phyloP scores from a whole-genome alignment of 2,888 invertebrate genomes.

The Rosalia funebris region DNA sequence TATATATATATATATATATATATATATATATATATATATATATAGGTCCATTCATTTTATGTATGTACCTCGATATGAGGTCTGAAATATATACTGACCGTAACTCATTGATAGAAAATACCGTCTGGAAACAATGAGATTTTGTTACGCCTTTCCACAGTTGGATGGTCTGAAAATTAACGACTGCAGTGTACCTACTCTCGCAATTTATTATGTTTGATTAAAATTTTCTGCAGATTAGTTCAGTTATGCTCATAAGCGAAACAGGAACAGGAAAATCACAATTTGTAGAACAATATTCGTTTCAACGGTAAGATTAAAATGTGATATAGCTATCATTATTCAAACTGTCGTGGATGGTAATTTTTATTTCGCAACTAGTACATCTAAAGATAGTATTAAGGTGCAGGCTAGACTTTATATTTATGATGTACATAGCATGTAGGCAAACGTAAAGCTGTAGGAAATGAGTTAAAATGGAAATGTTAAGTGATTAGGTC shows the following conservation, averaged over 20 bases:
- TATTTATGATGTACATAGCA: too few species aligned
- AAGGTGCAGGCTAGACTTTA: too few species aligned
- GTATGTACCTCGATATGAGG: too few species aligned
- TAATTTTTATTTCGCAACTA: too few species aligned
- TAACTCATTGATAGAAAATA: conserved; percentile 37
- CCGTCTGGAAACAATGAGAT: conserved; percentile 38
- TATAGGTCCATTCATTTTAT: too few species aligned
- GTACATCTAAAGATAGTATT: too few species aligned
- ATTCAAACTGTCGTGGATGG: conserved; percentile 7
- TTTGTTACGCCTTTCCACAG: conserved; percentile 37
- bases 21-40: too few species aligned
- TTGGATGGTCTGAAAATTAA: conserved; percentile 40
- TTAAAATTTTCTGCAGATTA: conserved; percentile 31
- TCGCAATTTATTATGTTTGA: conserved; percentile 40
- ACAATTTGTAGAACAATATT: conserved; percentile 19
- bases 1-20: too few species aligned
- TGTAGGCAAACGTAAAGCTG: too few species aligned
- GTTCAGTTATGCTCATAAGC: conserved; percentile 21
- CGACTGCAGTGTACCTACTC: conserved; percentile 37
- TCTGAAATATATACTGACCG: too few species aligned
- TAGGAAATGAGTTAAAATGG: too few species aligned
- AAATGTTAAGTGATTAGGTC: too few species aligned
- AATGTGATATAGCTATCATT: conserved; percentile 8
- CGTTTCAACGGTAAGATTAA: conserved; percentile 15
- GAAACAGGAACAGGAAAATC: conserved; percentile 28